These are phyloP conservation scores for Sciurus niger DNA, from an alignment of 2,113 vertebrate genomes.

Conservation along the genomic window DNA sequence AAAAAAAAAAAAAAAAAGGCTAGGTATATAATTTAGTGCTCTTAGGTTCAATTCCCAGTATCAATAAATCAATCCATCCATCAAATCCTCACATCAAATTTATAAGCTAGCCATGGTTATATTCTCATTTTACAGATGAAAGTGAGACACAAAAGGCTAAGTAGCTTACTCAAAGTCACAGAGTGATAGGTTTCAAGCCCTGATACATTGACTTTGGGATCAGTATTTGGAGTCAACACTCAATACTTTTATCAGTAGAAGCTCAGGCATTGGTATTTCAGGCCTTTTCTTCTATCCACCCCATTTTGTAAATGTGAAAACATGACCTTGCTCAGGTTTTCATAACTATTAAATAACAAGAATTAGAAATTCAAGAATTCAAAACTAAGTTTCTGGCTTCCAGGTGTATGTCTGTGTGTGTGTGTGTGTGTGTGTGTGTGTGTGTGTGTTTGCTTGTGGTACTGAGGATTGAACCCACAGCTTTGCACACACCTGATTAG, in stretches of 20 bases:
- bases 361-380: neutral
- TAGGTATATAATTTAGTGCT: neutral
- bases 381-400: neutral
- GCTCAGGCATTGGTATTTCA: neutral
- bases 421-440: neutral
- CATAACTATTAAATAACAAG: neutral
- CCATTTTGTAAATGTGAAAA: conserved; percentile 20
- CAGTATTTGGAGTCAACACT: neutral
- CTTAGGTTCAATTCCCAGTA: too few relatives aligned
- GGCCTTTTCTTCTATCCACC: neutral
- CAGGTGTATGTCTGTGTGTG: too few relatives aligned
- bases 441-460: too few relatives aligned
- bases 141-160: neutral
- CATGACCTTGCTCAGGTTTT: neutral
- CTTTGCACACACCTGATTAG: too few relatives aligned
- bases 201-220: neutral
- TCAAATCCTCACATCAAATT: neutral
- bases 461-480: too few relatives aligned
- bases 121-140: neutral
- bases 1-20: neutral
- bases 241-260: neutral
- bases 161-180: neutral
- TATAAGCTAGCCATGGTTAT: neutral
- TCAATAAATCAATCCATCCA: too few relatives aligned
- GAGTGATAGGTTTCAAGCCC: neutral